These are phyloP conservation scores for Polydrusus pterygomalis DNA, from an alignment of 2,888 invertebrate genomes.

Conservation along the genomic window DNA sequence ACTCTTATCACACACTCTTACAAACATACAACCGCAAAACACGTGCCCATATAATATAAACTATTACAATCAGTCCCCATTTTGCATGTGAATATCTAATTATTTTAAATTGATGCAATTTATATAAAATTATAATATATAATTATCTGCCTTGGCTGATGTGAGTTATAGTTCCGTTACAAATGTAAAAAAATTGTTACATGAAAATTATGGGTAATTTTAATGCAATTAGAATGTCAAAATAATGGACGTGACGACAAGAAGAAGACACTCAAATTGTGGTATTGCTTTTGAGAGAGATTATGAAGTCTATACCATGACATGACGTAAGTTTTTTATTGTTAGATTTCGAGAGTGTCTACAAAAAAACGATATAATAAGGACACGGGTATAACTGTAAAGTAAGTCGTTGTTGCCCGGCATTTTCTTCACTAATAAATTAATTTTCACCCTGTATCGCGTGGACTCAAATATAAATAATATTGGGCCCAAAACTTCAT, in stretches of 20 bases:
- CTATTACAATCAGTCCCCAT: not conserved
- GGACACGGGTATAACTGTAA: too few species aligned
- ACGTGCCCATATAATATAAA: too few species aligned
- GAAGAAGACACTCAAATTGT: not conserved
- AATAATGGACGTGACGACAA: conserved; percentile 2
- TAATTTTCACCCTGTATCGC: too few species aligned
- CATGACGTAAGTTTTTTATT: not conserved
- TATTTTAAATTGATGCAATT: not conserved
- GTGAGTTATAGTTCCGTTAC: conserved; percentile 10
- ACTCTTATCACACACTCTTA: too few species aligned
- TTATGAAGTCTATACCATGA: not conserved
- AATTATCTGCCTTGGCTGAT: not conserved
- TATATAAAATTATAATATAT: conserved; percentile 13
- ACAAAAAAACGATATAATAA: too few species aligned
- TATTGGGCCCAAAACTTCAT: too few species aligned
- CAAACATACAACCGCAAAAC: too few species aligned
- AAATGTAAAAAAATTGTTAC: not conserved
- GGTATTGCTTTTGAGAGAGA: not conserved
- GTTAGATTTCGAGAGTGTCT: too few species aligned
- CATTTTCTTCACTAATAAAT: too few species aligned
- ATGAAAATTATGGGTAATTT: conserved; percentile 8
- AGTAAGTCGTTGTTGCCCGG: too few species aligned
- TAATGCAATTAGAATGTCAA: conserved; percentile 7
- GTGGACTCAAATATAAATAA: too few species aligned
- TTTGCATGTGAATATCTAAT: conserved; percentile 4